Percentiles rank a stretch among this genome's conserved stretches.
These are phyloP conservation scores for Drosophila suboccidentalis DNA, from an alignment of 2,888 invertebrate species.

Conservation along the genomic window DNA sequence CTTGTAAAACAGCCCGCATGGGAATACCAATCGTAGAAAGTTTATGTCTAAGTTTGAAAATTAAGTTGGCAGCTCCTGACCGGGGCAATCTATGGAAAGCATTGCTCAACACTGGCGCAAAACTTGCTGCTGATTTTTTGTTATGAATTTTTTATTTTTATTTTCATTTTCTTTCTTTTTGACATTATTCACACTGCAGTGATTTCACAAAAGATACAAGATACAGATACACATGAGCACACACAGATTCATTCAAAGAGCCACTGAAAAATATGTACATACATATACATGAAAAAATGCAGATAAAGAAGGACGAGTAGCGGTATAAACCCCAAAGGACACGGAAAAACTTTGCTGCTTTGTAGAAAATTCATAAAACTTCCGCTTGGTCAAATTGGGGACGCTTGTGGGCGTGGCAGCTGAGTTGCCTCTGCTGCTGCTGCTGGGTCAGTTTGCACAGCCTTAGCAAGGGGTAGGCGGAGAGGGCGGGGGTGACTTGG, in stretches of 20 bases:
- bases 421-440: background rate
- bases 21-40: constrained; percentile 20
- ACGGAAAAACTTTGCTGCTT: constrained; percentile 71
- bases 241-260: constrained; percentile 24
- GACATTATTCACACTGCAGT: constrained; percentile 79
- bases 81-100: constrained; percentile 31
- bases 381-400: constrained; percentile 73
- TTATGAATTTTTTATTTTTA: constrained; percentile 49
- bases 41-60: constrained; percentile 24
- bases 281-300: constrained; percentile 18
- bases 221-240: constrained; percentile 32
- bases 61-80: constrained; percentile 4
- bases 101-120: constrained; percentile 39
- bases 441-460: constrained; percentile 48
- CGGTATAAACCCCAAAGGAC: constrained; percentile 53
- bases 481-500: constrained; percentile 14
- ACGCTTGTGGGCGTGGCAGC: constrained; percentile 54
- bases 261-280: constrained; percentile 16
- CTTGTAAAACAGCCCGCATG: constrained; percentile 48
- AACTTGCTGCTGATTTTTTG: constrained; percentile 58
- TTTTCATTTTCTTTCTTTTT: constrained; percentile 36
- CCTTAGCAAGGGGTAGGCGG: background rate
- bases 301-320: constrained; percentile 2
- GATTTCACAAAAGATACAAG: constrained; percentile 74
- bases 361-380: constrained; percentile 80